Percentiles rank a stretch among this genome's conserved stretches.
Conservation (phyloP, 2,797 vertebrate species). For the Takifugu ocellatus region DNA sequence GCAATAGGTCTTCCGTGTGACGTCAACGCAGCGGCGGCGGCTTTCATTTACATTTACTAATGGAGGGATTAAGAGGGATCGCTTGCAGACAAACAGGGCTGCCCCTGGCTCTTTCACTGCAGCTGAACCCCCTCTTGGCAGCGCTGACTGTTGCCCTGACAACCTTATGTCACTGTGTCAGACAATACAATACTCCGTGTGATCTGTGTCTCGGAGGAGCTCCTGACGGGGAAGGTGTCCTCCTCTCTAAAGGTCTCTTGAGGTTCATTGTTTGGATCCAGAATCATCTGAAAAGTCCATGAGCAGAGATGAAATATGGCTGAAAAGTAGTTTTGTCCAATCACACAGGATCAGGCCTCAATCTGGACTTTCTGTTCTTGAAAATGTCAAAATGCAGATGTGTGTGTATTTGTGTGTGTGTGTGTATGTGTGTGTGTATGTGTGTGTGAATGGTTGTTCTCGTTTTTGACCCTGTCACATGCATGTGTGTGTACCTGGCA, state of each 20-base stretch:
- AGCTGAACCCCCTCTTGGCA: slow-evolving; percentile 36
- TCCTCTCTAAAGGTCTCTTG: too few species aligned
- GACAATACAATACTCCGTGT: slow-evolving; percentile 39
- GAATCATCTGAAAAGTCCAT: too few species aligned
- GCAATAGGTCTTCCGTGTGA: slow-evolving; percentile 30
- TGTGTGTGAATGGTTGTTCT: neutral
- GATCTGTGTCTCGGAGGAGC: slow-evolving; percentile 26
- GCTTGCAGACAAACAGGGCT: slow-evolving; percentile 54
- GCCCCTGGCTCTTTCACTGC: slow-evolving; percentile 34
- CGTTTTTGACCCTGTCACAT: slow-evolving; percentile 9
- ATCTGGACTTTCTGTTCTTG: too few species aligned
- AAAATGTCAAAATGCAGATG: neutral
- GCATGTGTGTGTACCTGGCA: slow-evolving; percentile 39
- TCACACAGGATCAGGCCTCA: too few species aligned
- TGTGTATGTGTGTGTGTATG: too few species aligned
- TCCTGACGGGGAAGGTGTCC: slow-evolving; percentile 4
- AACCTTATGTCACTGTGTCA: slow-evolving; percentile 53
- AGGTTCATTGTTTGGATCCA: too few species aligned
- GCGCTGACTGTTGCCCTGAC: slow-evolving; percentile 44
- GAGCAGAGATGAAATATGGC: too few species aligned
- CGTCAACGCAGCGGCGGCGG: slow-evolving; percentile 21
- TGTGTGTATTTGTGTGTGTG: neutral
- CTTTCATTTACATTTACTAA: slow-evolving; percentile 41
- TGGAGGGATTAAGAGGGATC: slow-evolving; percentile 44
- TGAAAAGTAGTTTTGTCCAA: too few species aligned